phyloP scores from a whole-genome alignment of 2,888 invertebrate genomes.

The Idaea straminata region DNA sequence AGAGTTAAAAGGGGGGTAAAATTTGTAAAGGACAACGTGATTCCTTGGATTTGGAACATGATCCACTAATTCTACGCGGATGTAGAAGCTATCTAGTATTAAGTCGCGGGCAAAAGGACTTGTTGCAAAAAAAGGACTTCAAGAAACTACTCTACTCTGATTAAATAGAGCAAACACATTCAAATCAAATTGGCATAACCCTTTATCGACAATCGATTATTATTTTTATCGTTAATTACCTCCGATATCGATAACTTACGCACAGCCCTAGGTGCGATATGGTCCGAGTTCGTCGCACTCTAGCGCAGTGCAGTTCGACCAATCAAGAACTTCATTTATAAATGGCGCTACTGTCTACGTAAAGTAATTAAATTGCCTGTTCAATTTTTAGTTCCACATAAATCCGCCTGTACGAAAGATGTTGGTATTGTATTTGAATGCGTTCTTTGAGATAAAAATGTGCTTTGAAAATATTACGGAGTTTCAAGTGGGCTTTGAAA shows the following conservation, averaged over 20 bases:
- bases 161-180: not conserved
- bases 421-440: constrained; percentile 38
- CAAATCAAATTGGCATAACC: not conserved
- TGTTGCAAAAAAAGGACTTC: too few relatives aligned
- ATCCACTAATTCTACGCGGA: too few relatives aligned
- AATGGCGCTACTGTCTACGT: not conserved
- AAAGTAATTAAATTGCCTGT: not conserved
- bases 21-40: too few relatives aligned
- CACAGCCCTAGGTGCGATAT: constrained; percentile 61
- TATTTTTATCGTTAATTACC: constrained; percentile 39
- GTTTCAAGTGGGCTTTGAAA: not conserved
- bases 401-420: not conserved
- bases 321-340: not conserved
- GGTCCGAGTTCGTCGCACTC: constrained; percentile 57
- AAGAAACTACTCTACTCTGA: too few relatives aligned
- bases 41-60: too few relatives aligned
- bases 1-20: too few relatives aligned
- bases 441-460: constrained; percentile 47
- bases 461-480: constrained; percentile 21
- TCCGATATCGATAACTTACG: constrained; percentile 38
- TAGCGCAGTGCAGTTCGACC: constrained; percentile 31
- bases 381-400: not conserved
- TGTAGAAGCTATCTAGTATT: too few relatives aligned
- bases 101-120: too few relatives aligned
- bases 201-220: constrained; percentile 31